Percentiles rank a stretch among this genome's conserved stretches.
phyloP scores from a whole-genome alignment of 2,888 invertebrate genomes.

The Entomobrya proxima region DNA sequence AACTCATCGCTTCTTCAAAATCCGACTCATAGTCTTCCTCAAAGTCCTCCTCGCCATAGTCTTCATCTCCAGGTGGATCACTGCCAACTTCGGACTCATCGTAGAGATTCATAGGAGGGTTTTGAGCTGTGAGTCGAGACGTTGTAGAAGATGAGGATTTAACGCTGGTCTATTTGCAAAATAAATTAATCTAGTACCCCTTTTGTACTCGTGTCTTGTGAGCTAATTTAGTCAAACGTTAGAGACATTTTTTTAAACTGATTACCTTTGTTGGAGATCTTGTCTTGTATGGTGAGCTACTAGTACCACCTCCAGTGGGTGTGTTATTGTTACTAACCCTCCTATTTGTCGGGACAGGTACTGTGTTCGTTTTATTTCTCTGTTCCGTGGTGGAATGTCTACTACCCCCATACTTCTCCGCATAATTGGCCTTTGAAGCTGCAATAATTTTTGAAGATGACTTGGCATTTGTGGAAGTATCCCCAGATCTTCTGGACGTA shows the following conservation, averaged over 20 bases:
- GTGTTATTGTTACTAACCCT: neutral
- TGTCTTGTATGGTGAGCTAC: constrained; percentile 20
- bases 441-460: constrained; percentile 51
- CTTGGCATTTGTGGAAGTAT: neutral
- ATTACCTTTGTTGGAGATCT: constrained; percentile 1
- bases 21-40: constrained; percentile 67
- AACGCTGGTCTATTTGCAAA: neutral
- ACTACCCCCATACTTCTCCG: constrained; percentile 33
- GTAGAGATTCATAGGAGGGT: constrained; percentile 15
- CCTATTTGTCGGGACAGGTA: neutral
- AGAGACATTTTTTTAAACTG: neutral
- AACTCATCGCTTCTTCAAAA: constrained; percentile 53
- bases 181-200: neutral
- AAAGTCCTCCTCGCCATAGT: constrained; percentile 66
- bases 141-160: constrained; percentile 18
- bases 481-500: neutral
- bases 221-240: neutral
- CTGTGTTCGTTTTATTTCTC: neutral
- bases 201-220: neutral
- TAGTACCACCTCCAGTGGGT: neutral
- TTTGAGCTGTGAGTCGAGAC: constrained; percentile 14
- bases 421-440: constrained; percentile 51
- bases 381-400: neutral
- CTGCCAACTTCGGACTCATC: constrained; percentile 37
- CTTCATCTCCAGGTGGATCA: neutral